phyloP scores from a whole-genome alignment of 35 echinoderm and acorn worm genomes.

The Anneissia japonica region DNA sequence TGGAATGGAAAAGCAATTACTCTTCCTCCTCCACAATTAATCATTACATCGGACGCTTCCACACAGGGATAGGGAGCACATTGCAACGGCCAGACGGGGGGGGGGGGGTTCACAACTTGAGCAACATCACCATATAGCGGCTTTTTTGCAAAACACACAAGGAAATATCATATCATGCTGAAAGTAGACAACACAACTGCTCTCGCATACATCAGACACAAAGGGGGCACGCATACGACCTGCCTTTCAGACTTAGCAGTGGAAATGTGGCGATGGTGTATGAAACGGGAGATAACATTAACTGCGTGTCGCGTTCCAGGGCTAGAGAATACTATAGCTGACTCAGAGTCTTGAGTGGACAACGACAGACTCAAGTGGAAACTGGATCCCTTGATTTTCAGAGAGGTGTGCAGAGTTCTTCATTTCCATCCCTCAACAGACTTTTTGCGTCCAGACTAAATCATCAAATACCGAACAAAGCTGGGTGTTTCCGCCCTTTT shows the following conservation, averaged over 20 bases:
- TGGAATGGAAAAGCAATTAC: constrained; percentile 25
- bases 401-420: not conserved
- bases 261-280: constrained; percentile 41
- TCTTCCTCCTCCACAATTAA: not conserved
- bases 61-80: constrained; percentile 33
- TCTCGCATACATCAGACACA: constrained; percentile 23
- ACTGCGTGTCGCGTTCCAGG: constrained; percentile 11
- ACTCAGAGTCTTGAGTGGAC: not conserved
- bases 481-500: constrained; percentile 24
- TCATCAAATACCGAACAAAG: not conserved
- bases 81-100: not conserved
- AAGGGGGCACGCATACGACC: constrained; percentile 15
- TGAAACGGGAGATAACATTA: constrained; percentile 14
- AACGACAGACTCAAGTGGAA: not conserved
- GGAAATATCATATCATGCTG: constrained; percentile 6
- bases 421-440: not conserved
- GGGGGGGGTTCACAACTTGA: constrained; percentile 20
- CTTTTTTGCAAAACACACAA: constrained; percentile 7
- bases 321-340: not conserved
- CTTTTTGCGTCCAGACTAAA: constrained; percentile 13
- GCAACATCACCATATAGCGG: not conserved
- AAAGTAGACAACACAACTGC: constrained; percentile 37
- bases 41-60: constrained; percentile 26
- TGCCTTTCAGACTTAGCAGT: not conserved
- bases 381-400: not conserved